Evolutionary conservation across 2,113 vertebrate genomes (phyloP).

Genomic region (Trogon surrucura): DNA sequence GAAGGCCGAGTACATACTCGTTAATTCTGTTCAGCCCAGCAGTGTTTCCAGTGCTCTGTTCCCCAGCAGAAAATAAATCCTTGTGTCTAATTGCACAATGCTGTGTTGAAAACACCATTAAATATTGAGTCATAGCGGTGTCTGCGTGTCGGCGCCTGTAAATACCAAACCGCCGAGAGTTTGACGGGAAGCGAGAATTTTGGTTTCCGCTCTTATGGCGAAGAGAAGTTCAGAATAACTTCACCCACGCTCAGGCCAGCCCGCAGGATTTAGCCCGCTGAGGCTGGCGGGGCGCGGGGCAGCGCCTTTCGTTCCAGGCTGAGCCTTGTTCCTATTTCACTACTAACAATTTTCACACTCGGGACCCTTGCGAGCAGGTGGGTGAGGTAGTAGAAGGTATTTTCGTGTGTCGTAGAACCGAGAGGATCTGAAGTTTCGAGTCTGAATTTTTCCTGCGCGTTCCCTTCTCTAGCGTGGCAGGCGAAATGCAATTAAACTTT

Average conservation of each 20-base stretch:
- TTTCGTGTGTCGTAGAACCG: rapidly evolving
- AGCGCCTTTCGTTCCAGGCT: not conserved
- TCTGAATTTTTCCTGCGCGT: not conserved
- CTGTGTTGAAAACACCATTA: not conserved
- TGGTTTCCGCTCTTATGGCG: not conserved
- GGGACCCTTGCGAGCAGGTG: not conserved
- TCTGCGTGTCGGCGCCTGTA: not conserved
- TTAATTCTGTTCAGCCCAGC: not conserved
- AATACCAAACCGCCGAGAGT: not conserved
- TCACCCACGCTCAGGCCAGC: not conserved
- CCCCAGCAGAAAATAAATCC: not conserved
- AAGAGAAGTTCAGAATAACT: not conserved
- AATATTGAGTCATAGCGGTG: not conserved
- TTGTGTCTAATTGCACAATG: not conserved
- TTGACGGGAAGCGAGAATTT: not conserved
- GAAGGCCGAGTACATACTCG: not conserved
- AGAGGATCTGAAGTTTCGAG: not conserved
- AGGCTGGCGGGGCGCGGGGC: not conserved
- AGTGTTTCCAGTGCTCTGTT: not conserved
- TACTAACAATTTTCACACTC: not conserved
- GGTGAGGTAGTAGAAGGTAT: not conserved
- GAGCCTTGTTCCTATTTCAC: not conserved
- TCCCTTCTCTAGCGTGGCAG: not conserved
- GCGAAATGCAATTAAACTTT: not conserved
- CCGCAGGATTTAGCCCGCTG: rapidly evolving